Conservation (phyloP, 2,888 invertebrate species). For the Aphidius colemani region DNA sequence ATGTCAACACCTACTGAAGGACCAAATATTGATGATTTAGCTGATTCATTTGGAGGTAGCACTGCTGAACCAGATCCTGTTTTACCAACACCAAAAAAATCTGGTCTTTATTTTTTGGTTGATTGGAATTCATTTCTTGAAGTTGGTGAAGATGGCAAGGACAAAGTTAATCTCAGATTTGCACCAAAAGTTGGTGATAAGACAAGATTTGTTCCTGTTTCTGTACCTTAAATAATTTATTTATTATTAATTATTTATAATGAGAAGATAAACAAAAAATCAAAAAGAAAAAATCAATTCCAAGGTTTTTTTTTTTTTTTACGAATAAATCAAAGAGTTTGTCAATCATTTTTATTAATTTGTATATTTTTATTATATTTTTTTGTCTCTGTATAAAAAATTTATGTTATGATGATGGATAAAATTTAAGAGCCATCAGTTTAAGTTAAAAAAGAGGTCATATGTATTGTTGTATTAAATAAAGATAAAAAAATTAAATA, state of each 20-base stretch:
- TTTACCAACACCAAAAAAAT: constrained; percentile 70
- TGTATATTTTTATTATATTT: background rate
- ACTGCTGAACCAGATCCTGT: constrained; percentile 67
- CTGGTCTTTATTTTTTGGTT: constrained; percentile 82
- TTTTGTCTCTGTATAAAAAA: constrained; percentile 25
- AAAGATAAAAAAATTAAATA: too few relatives aligned
- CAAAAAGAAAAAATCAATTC: background rate
- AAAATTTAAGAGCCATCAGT: constrained; percentile 35
- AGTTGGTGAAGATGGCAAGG: constrained; percentile 76
- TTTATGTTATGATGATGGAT: constrained; percentile 31
- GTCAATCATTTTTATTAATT: constrained; percentile 6
- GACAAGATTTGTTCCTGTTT: constrained; percentile 75
- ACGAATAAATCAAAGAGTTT: constrained; percentile 17
- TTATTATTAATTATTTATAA: constrained; percentile 3
- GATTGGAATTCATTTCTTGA: constrained; percentile 88
- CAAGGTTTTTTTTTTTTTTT: constrained; percentile 16
- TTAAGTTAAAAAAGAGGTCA: constrained; percentile 8
- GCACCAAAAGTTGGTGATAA: constrained; percentile 82
- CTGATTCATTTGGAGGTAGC: constrained; percentile 77
- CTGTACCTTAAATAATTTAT: constrained; percentile 66
- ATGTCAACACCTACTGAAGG: constrained; percentile 20
- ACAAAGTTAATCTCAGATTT: constrained; percentile 78
- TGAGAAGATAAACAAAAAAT: background rate
- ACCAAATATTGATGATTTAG: constrained; percentile 68
- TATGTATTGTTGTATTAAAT: constrained; percentile 1